Percentiles rank a stretch among this genome's conserved stretches.
Evolutionary conservation across 2,113 vertebrate species (phyloP).

Genomic region (Oenanthe oenanthe): DNA sequence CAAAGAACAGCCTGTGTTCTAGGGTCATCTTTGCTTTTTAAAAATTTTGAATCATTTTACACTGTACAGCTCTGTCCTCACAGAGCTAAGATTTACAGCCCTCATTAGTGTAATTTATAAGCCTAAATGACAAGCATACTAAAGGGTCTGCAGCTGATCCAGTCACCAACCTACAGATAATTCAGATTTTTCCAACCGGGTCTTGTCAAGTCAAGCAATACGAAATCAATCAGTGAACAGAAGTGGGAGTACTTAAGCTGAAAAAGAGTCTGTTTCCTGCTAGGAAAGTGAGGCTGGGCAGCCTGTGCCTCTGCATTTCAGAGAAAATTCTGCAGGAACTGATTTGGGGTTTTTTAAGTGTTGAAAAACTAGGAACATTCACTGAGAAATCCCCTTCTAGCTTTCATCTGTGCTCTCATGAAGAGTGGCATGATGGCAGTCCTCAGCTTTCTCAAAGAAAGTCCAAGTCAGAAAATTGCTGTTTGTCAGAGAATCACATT

Average conservation of each 20-base stretch:
- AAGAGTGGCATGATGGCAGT: conserved; percentile 7
- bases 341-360: neutral
- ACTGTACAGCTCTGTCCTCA: neutral
- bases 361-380: neutral
- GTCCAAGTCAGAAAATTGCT: conserved; percentile 39
- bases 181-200: conserved; percentile 45
- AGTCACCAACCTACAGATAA: conserved; percentile 15
- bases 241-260: conserved; percentile 38
- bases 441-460: neutral
- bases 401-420: neutral
- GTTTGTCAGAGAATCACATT: conserved; percentile 15
- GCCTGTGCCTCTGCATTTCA: neutral
- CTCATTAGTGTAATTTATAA: conserved; percentile 50
- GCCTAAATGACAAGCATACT: conserved; percentile 23
- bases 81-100: conserved; percentile 34
- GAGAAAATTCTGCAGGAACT: neutral
- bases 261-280: conserved; percentile 42
- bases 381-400: conserved; percentile 19
- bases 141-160: conserved; percentile 25
- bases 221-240: conserved; percentile 55
- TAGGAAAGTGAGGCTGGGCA: neutral
- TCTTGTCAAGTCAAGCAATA: conserved; percentile 63
- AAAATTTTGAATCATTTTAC: neutral
- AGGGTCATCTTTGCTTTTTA: neutral
- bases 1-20: neutral